phyloP scores from a whole-genome alignment of 2,888 invertebrate species.

The Aleiodes testaceus region DNA sequence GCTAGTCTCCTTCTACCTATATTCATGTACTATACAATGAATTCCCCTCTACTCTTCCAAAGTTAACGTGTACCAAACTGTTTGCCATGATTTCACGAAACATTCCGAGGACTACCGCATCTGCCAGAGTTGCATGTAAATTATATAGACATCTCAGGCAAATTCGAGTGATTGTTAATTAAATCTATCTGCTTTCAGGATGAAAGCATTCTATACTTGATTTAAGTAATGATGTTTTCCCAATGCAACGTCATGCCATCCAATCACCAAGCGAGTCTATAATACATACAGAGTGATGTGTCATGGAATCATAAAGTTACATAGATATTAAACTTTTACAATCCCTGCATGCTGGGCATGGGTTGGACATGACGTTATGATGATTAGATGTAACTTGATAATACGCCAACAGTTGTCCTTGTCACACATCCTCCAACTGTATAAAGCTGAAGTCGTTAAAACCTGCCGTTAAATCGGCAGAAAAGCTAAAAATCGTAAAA shows the following conservation, averaged over 20 bases:
- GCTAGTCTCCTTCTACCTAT: conserved; percentile 30
- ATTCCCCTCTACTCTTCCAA: conserved; percentile 16
- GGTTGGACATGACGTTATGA: conserved; percentile 69
- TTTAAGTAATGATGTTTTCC: too few species aligned
- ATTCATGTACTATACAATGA: conserved; percentile 16
- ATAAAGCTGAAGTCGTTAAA: conserved; percentile 65
- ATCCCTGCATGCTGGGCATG: conserved; percentile 57
- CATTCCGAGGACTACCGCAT: conserved; percentile 46
- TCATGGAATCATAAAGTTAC: conserved; percentile 68
- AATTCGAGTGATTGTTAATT: conserved; percentile 30
- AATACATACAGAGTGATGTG: conserved; percentile 54
- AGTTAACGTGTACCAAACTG: conserved; percentile 28
- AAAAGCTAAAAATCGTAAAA: conserved; percentile 68
- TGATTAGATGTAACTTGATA: conserved; percentile 73
- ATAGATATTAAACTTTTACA: conserved; percentile 72
- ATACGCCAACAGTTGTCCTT: conserved; percentile 56
- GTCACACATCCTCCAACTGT: conserved; percentile 4
- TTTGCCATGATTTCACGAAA: conserved; percentile 39
- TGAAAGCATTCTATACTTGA: too few species aligned
- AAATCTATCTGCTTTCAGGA: background rate
- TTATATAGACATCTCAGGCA: conserved; percentile 15
- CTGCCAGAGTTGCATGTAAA: conserved; percentile 42
- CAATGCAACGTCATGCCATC: conserved; percentile 5
- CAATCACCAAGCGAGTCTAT: conserved; percentile 39
- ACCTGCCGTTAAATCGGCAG: conserved; percentile 69